Evolutionary conservation across 1,140 invertebrate species (phyloP).

Genomic region (Stenopsyche tienmushanensis): DNA sequence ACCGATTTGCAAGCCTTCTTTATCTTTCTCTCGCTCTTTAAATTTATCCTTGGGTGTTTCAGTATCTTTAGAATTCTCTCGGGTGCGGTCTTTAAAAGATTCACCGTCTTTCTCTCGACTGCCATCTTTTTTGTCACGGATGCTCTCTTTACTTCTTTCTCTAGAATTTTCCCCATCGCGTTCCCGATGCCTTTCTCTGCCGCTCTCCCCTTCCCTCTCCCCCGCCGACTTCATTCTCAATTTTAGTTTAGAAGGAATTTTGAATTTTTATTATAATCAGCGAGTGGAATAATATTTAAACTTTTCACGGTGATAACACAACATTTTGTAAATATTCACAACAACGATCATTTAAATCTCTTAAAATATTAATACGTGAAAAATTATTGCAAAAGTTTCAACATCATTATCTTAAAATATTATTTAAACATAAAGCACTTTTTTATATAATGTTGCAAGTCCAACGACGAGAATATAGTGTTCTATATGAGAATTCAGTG

Average conservation of each 20-base stretch:
- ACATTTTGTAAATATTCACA: slow-evolving; percentile 7
- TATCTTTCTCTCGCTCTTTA: background rate
- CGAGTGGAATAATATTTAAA: slow-evolving; percentile 9
- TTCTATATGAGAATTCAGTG: background rate
- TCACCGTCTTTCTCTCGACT: slow-evolving; percentile 27
- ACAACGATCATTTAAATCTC: background rate
- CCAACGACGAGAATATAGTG: background rate
- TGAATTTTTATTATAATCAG: slow-evolving; percentile 24
- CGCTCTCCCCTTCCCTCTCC: slow-evolving; percentile 20
- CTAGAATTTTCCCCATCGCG: slow-evolving; percentile 16
- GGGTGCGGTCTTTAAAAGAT: background rate
- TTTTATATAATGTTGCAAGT: background rate
- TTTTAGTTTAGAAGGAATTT: slow-evolving; percentile 39
- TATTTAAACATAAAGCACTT: too few relatives aligned
- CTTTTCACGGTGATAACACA: slow-evolving; percentile 15
- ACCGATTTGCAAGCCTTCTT: slow-evolving; percentile 30
- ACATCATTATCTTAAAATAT: too few relatives aligned
- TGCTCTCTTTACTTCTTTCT: slow-evolving; percentile 26
- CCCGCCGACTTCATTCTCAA: slow-evolving; percentile 34
- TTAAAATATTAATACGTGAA: background rate
- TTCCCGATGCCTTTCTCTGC: slow-evolving; percentile 12
- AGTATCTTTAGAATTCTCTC: background rate
- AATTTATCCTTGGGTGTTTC: background rate
- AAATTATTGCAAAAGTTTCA: too few relatives aligned
- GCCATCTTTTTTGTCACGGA: slow-evolving; percentile 4